Conservation (phyloP, 2,113 vertebrate species). For the Gymnarchus niloticus region DNA sequence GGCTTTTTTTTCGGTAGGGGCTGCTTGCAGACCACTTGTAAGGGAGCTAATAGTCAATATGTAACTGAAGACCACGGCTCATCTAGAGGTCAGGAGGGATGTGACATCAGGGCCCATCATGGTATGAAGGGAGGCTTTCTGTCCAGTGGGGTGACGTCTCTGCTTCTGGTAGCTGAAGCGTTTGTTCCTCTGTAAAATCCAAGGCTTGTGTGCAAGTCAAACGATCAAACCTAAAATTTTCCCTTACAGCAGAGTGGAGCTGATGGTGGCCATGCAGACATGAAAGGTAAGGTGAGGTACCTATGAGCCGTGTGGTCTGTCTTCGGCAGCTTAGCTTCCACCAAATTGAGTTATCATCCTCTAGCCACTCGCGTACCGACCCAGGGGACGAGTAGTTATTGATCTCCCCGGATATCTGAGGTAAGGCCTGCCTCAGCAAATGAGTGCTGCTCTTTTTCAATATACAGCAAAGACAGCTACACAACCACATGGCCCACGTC, state of each 20-base stretch:
- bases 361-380: too few species aligned
- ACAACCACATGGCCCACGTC: too few species aligned
- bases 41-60: too few species aligned
- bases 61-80: not conserved
- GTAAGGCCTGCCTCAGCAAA: not conserved
- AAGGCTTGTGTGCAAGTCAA: not conserved
- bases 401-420: not conserved
- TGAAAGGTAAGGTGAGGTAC: not conserved
- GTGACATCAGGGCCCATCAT: not conserved
- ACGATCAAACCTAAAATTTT: not conserved
- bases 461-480: too few species aligned
- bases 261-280: not conserved
- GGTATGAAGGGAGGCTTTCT: not conserved
- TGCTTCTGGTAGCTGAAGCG: too few species aligned
- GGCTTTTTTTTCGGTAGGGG: not conserved
- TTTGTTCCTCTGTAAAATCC: not conserved
- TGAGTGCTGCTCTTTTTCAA: too few species aligned
- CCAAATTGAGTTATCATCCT: too few species aligned
- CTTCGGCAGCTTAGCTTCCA: too few species aligned
- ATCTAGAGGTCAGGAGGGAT: not conserved
- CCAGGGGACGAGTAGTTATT: not conserved
- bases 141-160: not conserved
- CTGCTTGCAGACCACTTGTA: too few species aligned
- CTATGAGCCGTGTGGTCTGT: not conserved
- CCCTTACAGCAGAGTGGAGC: not conserved